Conservation (phyloP, 2,113 vertebrate genomes). For the Lampris incognitus region DNA sequence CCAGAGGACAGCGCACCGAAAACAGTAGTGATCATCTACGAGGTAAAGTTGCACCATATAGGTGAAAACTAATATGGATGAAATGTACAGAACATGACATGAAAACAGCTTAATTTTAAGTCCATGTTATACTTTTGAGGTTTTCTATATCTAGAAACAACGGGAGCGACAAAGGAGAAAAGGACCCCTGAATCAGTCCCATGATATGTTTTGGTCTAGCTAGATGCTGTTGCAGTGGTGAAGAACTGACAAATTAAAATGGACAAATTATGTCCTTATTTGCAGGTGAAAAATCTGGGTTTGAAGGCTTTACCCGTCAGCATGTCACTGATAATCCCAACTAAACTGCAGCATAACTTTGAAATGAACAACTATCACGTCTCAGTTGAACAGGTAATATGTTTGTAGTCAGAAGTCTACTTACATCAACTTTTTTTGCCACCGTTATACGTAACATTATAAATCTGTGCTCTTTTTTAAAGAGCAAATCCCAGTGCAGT, state of each 20-base stretch:
- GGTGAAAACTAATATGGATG: not conserved
- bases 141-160: too few species aligned
- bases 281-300: conserved; percentile 74
- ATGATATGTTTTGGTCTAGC: too few species aligned
- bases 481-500: conserved; percentile 67
- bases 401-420: not conserved
- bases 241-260: not conserved
- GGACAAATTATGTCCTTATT: not conserved
- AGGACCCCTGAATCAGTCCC: too few species aligned
- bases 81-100: not conserved
- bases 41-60: conserved; percentile 43
- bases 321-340: conserved; percentile 65
- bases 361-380: conserved; percentile 56
- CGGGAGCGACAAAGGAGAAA: too few species aligned
- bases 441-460: not conserved
- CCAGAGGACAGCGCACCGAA: conserved; percentile 57
- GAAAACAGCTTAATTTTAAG: too few species aligned
- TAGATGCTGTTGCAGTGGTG: not conserved
- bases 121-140: too few species aligned
- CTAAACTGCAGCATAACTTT: conserved; percentile 59
- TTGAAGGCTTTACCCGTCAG: conserved; percentile 64
- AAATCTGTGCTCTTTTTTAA: conserved; percentile 10
- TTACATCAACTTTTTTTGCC: not conserved
- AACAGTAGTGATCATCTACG: conserved; percentile 38
- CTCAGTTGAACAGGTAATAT: conserved; percentile 56